Evolutionary conservation across 2,113 vertebrate species (phyloP).

Genomic region (Muscicapa adusta): DNA sequence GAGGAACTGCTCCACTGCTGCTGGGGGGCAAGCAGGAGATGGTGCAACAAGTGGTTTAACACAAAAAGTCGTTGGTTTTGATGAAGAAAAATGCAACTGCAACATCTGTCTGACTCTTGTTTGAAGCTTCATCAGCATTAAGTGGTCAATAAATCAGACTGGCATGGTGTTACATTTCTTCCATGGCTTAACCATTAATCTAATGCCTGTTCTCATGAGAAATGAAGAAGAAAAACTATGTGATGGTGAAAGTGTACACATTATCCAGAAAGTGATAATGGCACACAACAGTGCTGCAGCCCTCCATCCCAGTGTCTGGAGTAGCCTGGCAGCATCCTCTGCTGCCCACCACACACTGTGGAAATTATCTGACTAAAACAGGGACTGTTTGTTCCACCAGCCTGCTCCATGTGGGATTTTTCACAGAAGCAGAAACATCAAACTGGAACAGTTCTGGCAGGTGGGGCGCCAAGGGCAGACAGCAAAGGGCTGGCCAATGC

Average conservation of each 20-base stretch:
- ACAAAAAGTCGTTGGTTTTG: conserved; percentile 64
- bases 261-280: conserved; percentile 63
- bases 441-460: not conserved
- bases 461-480: not conserved
- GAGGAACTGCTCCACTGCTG: too few species aligned
- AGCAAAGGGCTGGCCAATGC: not conserved
- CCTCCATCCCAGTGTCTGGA: conserved; percentile 33
- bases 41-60: not conserved
- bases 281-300: conserved; percentile 12
- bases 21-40: not conserved
- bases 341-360: not conserved
- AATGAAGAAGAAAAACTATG: conserved; percentile 72
- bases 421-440: not conserved
- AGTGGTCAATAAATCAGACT: conserved; percentile 97
- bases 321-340: not conserved
- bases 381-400: not conserved
- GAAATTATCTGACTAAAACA: not conserved
- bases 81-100: conserved; percentile 88
- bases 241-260: conserved; percentile 49
- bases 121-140: conserved; percentile 96
- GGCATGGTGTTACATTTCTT: conserved; percentile 78
- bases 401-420: not conserved
- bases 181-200: conserved; percentile 84
- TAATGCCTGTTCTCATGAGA: conserved; percentile 76
- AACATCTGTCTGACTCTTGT: conserved; percentile 89